Evolutionary conservation across 2,888 invertebrate genomes (phyloP).

Genomic region (Cephus rjabovi): DNA sequence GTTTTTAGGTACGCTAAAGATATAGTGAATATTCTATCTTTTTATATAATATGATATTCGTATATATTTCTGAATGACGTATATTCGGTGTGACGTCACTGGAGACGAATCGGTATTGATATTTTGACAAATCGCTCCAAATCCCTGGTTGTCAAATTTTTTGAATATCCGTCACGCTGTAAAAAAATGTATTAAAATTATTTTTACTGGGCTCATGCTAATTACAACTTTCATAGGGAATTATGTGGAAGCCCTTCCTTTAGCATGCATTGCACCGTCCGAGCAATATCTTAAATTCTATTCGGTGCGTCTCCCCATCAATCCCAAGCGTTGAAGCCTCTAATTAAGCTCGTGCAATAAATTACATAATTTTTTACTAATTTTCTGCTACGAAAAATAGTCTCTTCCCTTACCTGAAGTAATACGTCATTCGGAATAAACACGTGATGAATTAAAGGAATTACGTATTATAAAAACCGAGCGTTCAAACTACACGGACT

Average conservation of each 20-base stretch:
- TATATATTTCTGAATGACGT: too few species aligned
- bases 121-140: background rate
- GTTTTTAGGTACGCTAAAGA: background rate
- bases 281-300: background rate
- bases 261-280: background rate
- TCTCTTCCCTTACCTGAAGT: constrained; percentile 19
- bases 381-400: constrained; percentile 7
- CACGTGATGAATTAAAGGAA: background rate
- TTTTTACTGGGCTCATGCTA: background rate
- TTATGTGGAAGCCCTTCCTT: background rate
- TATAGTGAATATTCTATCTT: constrained; percentile 9
- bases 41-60: background rate
- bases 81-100: background rate
- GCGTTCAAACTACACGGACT: background rate
- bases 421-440: constrained; percentile 24
- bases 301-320: background rate
- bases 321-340: constrained; percentile 3
- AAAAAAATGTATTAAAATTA: background rate
- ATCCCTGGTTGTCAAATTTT: background rate
- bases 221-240: background rate
- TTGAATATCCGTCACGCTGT: background rate
- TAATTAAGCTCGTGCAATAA: constrained; percentile 23
- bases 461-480: background rate
- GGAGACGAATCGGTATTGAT: background rate
- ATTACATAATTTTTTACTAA: constrained; percentile 26